These are phyloP conservation scores for Tor tambroides DNA, from an alignment of 2,113 vertebrate genomes.

Conservation along the genomic window DNA sequence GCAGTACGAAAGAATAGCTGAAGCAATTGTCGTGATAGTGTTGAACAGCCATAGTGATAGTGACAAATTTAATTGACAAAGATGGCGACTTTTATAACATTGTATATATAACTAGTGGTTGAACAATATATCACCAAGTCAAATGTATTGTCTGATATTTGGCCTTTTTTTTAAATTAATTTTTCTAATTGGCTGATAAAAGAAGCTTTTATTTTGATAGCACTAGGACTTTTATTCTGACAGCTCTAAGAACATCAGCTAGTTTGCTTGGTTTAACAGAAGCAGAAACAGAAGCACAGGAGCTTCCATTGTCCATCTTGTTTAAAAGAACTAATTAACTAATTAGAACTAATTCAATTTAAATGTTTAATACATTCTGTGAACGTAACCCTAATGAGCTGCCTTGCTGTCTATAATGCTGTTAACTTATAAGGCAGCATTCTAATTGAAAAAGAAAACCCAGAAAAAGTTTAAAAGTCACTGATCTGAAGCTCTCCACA, in stretches of 20 bases:
- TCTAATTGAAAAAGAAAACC: no score
- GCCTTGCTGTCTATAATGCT: no score
- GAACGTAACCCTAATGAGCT: no score
- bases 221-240: conserved; percentile 2
- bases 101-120: no score
- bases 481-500: no score
- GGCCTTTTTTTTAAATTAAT: background rate
- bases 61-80: background rate
- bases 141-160: no score
- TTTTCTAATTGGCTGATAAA: background rate
- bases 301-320: no score
- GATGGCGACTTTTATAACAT: background rate
- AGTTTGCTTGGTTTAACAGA: no score
- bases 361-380: background rate
- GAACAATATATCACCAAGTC: no score
- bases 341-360: background rate
- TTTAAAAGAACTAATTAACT: background rate
- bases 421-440: no score
- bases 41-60: background rate
- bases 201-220: background rate
- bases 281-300: no score
- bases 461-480: no score
- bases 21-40: background rate
- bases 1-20: background rate
- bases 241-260: background rate